These are phyloP conservation scores for Pristionchus entomophagus DNA, from an alignment of 2,888 invertebrate species.

Conservation along the genomic window DNA sequence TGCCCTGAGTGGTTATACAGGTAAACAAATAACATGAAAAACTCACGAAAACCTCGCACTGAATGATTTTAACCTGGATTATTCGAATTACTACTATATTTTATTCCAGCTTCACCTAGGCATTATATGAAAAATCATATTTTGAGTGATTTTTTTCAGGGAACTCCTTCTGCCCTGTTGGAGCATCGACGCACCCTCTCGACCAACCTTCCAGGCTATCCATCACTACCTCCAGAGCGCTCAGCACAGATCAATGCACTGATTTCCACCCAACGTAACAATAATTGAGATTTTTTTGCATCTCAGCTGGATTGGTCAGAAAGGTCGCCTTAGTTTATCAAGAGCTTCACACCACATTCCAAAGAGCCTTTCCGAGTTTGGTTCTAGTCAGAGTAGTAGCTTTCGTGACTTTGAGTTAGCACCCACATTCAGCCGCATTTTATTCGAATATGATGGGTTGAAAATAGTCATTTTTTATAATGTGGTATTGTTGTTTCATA, in stretches of 20 bases:
- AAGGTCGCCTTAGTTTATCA: too few relatives aligned
- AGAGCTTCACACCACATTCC: neutral
- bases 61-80: too few relatives aligned
- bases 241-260: neutral
- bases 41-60: too few relatives aligned
- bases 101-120: too few relatives aligned
- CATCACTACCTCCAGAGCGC: slow-evolving; percentile 43
- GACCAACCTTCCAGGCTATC: slow-evolving; percentile 62
- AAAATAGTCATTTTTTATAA: neutral
- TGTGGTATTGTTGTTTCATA: neutral
- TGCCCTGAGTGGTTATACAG: slow-evolving; percentile 28
- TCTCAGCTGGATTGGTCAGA: too few relatives aligned
- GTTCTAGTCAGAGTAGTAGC: neutral
- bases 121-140: neutral
- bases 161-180: slow-evolving; percentile 64
- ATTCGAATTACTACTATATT: too few relatives aligned
- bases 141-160: slow-evolving; percentile 22
- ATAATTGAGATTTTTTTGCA: too few relatives aligned
- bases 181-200: slow-evolving; percentile 54
- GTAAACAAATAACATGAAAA: neutral
- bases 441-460: too few relatives aligned
- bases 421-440: too few relatives aligned
- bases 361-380: neutral
- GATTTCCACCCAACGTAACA: neutral
- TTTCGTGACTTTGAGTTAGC: too few relatives aligned